phyloP scores from a whole-genome alignment of 2,797 vertebrate genomes.

The Tauraco hartlaubi region DNA sequence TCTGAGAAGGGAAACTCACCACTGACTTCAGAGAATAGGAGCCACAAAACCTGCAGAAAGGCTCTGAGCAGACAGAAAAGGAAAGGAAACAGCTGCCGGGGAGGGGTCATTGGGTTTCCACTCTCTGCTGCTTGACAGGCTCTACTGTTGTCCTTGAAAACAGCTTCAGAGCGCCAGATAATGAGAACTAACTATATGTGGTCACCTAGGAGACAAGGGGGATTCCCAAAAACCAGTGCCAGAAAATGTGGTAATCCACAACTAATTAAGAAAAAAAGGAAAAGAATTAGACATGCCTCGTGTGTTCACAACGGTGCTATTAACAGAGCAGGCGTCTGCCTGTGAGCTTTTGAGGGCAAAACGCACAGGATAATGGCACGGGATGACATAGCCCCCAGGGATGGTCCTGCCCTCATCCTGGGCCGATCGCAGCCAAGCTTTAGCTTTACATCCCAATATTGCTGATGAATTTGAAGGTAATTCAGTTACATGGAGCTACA shows the following conservation, averaged over 20 bases:
- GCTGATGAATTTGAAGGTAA: not conserved
- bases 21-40: not conserved
- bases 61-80: not conserved
- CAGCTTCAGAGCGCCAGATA: constrained; percentile 31
- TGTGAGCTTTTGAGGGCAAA: not conserved
- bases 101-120: not conserved
- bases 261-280: not conserved
- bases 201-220: constrained; percentile 42
- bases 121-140: not conserved
- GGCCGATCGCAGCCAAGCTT: not conserved
- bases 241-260: not conserved
- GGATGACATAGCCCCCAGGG: not conserved
- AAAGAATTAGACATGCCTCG: not conserved
- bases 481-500: not conserved
- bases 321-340: not conserved
- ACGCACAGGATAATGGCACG: fast-evolving
- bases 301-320: not conserved
- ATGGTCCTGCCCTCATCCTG: not conserved
- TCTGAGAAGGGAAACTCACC: not conserved
- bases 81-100: not conserved
- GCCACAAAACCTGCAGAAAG: not conserved
- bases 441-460: not conserved
- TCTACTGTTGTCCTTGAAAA: constrained; percentile 41
- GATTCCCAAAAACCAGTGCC: constrained; percentile 34
- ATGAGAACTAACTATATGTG: constrained; percentile 5